Base-by-base conservation (phyloP, 2,113 vertebrate genomes). In the Patagioenas fasciata region DNA sequence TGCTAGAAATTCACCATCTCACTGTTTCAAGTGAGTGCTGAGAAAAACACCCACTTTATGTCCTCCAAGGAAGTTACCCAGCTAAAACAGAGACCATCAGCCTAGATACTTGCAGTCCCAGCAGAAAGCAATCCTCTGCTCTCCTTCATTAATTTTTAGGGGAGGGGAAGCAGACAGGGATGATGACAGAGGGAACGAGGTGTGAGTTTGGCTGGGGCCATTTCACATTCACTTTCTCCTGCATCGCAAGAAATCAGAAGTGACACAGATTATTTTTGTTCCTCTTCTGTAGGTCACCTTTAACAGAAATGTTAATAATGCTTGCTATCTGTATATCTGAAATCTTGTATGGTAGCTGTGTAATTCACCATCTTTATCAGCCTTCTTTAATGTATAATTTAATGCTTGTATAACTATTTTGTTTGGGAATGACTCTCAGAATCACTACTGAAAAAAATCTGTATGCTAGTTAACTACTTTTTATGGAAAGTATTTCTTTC, bases 361-460 rank as follows among this genome's bases (percentile, higher is more conserved):
- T 86, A 96, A 94, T 78, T 86, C 93, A 80, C 85, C 88, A 34
- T 57, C 85, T 89, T 92, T 95, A 96, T 96, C 92, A 81, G 72
- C 65, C 48, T 74, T 38, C 95, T 96, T 95, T 96, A 94, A 96
- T 87, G 85, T 96, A 93, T 91, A 93, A 96, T 94, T 96, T 96
- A 97, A 91, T 94, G 96, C 88, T 51, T 92, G 85, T 93, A 42
- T 79, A 96, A 85, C 88, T 93, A 79, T 88, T 93, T 95, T 95
- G 86, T 85, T 93, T 97, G 95, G 95, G 92, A 96, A 93, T 36
- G 93, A 70, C 87, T 95, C 77, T 93, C 77, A 94, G 72, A 95
- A 93, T 96, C 89, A 91, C 0, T 13, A 91, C 85, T 86, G 85
- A 90, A 89, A 89, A 92, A 87, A 29, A 75, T 69, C 78, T 66